Conservation (phyloP, 37 sponge, comb jelly and placozoan genomes). For the Diacarnus erythraeanus region DNA sequence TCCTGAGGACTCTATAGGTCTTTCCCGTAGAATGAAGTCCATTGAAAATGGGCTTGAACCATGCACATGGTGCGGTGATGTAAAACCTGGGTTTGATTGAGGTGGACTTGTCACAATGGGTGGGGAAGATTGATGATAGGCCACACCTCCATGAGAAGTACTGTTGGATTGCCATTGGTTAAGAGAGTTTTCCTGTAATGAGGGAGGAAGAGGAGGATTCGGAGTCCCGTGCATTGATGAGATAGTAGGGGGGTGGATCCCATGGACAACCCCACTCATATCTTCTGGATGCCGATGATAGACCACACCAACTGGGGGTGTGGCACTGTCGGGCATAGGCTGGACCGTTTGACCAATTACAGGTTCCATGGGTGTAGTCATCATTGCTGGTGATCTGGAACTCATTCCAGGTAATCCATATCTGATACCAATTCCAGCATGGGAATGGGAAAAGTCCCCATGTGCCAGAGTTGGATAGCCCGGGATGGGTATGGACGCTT, state of each 20-base stretch:
- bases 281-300: background rate
- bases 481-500: background rate
- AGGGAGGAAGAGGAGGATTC: background rate
- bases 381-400: background rate
- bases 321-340: background rate
- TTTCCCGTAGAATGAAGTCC: slow-evolving; percentile 37
- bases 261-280: background rate
- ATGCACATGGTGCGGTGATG: background rate
- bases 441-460: slow-evolving; percentile 8
- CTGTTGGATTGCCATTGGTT: background rate
- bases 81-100: background rate
- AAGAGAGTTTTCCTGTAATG: background rate
- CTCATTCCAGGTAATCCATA: slow-evolving; percentile 25
- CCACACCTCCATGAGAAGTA: background rate
- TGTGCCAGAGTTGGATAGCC: background rate
- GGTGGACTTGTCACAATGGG: background rate
- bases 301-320: slow-evolving; percentile 4
- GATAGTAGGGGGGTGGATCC: background rate
- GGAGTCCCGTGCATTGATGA: background rate
- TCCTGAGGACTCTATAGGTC: background rate
- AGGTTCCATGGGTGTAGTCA: background rate
- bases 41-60: slow-evolving; percentile 35
- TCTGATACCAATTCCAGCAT: slow-evolving; percentile 4
- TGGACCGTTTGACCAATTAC: background rate
- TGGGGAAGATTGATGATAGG: background rate